Evolutionary conservation across 2,888 invertebrate genomes (phyloP), one percentile per base, ranked within the genome.

Genomic region (Perithous albicinctus): DNA sequence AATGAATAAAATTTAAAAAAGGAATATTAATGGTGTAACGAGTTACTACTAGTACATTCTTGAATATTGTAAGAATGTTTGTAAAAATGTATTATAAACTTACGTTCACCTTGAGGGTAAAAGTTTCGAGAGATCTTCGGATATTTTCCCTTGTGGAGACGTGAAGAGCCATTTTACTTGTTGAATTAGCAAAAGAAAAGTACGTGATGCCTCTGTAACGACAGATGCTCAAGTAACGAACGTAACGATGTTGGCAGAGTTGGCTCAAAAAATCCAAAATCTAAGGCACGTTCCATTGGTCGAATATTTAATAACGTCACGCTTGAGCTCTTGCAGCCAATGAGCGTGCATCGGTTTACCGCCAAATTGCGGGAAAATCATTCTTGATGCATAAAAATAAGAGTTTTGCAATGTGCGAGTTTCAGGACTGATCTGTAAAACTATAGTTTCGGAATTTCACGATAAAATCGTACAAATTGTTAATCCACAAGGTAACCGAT

Each of bases 61-160:
- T 63, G 5, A 23, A 20, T 29, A 61, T 54, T 61, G 8, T n/a
- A n/a, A n/a, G n/a, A n/a, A n/a, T 41, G 23, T 54, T 51, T 6
- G 61, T 48, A 51, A 70, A 32, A 35, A 54, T 67, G 26, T 54
- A 35, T 54, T 46, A 8, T 0, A 15, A 67, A 86, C 90, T 90
- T 48, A 92, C 92, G 8, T 88, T 90, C 38, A 88, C 89, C 35
- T 88, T 88, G 7, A 92, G 85, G 2, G 85, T 87, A 20, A 92
- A 83, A 2, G 87, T 86, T 51, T 92, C 91, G 1, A 92, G 74
- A 12, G 87, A 85, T 48, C 87, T 88, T 8, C 85, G 86, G 23
- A 93, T 87, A 78, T 93, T 93, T 69, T 92, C 91, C 76, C 93
- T 93, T 15, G 90, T 92, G 0, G 90, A 90, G 12, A 87, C 77